These are phyloP conservation scores for Shinisaurus crocodilurus DNA, from an alignment of 2,113 vertebrate species.

Conservation along the genomic window DNA sequence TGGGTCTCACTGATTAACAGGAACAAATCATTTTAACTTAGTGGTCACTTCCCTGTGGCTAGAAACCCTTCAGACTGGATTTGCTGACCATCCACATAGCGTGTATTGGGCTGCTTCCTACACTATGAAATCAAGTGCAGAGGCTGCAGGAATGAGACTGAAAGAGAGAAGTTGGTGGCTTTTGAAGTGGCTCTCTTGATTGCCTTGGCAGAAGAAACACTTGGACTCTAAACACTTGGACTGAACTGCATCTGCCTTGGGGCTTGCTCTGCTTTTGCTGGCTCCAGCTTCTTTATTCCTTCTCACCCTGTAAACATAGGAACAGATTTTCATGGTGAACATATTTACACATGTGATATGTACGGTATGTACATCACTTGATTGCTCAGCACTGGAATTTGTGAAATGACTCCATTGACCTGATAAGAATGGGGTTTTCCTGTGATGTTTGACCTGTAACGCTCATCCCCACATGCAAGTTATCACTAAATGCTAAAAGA, in stretches of 20 bases:
- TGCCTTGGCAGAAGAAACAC: neutral
- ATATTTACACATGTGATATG: neutral
- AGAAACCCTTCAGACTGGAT: neutral
- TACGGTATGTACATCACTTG: neutral
- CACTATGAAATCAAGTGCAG: neutral
- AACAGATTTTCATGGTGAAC: neutral
- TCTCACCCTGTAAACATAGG: neutral
- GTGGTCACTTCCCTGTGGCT: neutral
- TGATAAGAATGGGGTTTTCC: neutral
- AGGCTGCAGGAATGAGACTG: neutral
- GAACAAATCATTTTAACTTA: neutral
- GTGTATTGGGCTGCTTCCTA: neutral
- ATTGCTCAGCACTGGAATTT: neutral
- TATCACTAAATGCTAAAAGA: neutral
- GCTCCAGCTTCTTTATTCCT: neutral
- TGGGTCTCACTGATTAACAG: neutral
- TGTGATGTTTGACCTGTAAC: neutral
- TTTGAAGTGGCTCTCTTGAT: neutral
- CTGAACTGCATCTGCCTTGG: neutral
- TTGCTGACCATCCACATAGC: neutral
- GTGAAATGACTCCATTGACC: neutral
- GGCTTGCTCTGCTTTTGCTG: neutral
- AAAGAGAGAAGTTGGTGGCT: neutral
- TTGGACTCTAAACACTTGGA: neutral
- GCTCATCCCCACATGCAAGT: neutral